Evolutionary conservation across 2,113 vertebrate species (phyloP).

Genomic region (Phasianus colchicus): DNA sequence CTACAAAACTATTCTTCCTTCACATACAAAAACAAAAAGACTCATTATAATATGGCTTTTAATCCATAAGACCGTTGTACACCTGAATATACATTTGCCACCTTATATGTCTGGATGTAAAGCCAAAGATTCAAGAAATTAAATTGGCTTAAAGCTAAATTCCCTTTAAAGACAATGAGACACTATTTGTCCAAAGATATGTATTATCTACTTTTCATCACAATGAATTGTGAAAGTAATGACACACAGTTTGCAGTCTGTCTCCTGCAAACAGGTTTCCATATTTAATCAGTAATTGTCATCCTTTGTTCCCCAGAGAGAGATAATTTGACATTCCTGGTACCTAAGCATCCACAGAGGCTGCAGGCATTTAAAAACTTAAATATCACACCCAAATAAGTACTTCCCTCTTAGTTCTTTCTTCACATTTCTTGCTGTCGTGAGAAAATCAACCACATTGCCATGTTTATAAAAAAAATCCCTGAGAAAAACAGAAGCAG

Average conservation of each 20-base stretch:
- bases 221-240: background rate
- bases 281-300: background rate
- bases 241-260: background rate
- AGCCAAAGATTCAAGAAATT: background rate
- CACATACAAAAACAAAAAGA: background rate
- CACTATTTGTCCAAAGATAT: background rate
- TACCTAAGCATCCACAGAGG: background rate
- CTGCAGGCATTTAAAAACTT: background rate
- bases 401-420: background rate
- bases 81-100: background rate
- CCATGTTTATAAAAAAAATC: background rate
- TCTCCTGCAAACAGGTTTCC: background rate
- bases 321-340: background rate
- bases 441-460: background rate
- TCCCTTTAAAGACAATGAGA: background rate
- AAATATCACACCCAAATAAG: background rate
- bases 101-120: background rate
- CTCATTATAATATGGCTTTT: background rate
- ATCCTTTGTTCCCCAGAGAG: background rate
- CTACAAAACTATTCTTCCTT: background rate
- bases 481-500: background rate
- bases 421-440: background rate
- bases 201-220: background rate
- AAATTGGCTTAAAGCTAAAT: background rate
- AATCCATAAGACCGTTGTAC: background rate